A percentile compares a stretch with the other conserved stretches of the same genome.
Evolutionary conservation across 2,797 vertebrate species (phyloP).

Genomic region (Enoplosus armatus): DNA sequence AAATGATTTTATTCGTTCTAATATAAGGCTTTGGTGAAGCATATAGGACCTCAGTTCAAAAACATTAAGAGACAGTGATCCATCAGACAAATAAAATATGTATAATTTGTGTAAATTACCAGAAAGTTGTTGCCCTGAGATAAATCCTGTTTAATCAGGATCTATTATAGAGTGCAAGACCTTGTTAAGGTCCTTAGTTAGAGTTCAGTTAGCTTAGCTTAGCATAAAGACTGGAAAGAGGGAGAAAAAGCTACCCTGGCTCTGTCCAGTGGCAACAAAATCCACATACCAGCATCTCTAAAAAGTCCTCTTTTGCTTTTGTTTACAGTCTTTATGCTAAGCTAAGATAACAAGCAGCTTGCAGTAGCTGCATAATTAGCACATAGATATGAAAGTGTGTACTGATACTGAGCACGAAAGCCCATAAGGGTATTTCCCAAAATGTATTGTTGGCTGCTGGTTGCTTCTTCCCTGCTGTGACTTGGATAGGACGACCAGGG

Average conservation of each 20-base stretch:
- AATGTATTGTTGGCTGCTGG: not conserved
- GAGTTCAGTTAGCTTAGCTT: not conserved
- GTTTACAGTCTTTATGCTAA: not conserved
- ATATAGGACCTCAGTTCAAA: not conserved
- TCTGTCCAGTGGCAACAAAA: not conserved
- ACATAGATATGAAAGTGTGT: not conserved
- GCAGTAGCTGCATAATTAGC: not conserved
- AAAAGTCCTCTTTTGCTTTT: not conserved
- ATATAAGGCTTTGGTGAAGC: not conserved
- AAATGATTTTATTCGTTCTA: not conserved
- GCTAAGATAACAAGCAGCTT: not conserved
- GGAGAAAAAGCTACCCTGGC: too few relatives aligned
- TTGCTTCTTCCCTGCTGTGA: slow-evolving; percentile 17
- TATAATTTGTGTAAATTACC: not conserved
- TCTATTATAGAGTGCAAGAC: not conserved
- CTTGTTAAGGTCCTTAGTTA: not conserved
- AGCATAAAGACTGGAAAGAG: too few relatives aligned
- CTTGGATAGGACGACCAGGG: slow-evolving; percentile 9
- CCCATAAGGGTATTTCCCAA: not conserved
- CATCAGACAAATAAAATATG: not conserved
- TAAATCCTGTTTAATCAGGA: not conserved
- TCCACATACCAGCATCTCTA: not conserved
- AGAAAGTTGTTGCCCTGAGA: not conserved
- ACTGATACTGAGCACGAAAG: not conserved
- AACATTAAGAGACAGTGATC: not conserved